These are phyloP conservation scores for Coptodon bakossiorum DNA, from an alignment of 2,113 vertebrate species.

Conservation along the genomic window DNA sequence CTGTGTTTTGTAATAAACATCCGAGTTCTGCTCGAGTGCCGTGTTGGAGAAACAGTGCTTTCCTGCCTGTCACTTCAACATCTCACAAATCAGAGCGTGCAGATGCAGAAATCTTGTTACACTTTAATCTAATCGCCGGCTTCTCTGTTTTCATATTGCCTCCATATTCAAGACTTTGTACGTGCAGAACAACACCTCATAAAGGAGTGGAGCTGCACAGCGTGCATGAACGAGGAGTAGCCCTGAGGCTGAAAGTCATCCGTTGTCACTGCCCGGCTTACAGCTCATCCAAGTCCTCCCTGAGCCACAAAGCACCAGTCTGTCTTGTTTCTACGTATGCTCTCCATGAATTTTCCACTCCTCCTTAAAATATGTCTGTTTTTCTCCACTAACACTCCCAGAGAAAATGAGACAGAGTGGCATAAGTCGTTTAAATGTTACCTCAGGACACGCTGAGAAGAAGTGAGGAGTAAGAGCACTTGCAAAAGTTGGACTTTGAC, in stretches of 20 bases:
- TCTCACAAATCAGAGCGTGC: neutral
- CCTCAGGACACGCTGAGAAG: neutral
- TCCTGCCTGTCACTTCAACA: neutral
- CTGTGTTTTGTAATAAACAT: neutral
- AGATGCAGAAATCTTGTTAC: neutral
- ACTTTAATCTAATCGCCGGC: neutral
- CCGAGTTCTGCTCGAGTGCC: neutral
- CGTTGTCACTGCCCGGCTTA: neutral
- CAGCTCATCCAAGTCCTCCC: constrained; percentile 8
- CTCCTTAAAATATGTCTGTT: neutral
- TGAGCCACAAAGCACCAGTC: neutral
- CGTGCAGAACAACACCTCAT: constrained; percentile 18
- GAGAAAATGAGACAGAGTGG: neutral
- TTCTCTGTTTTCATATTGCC: neutral
- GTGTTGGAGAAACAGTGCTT: neutral
- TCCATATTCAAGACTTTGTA: neutral
- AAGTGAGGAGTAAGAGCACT: neutral
- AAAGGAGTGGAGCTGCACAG: constrained; percentile 13
- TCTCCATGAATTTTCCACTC: neutral
- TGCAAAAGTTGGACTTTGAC: constrained; percentile 10
- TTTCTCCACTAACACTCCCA: neutral
- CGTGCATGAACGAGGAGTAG: constrained; percentile 13
- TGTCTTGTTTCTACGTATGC: neutral
- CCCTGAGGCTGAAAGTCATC: neutral
- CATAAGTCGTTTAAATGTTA: neutral